A percentile compares a stretch with the other conserved stretches of the same genome.
These are phyloP conservation scores for Ridgeia piscesae DNA, from an alignment of 1,140 invertebrate genomes.

Conservation along the genomic window DNA sequence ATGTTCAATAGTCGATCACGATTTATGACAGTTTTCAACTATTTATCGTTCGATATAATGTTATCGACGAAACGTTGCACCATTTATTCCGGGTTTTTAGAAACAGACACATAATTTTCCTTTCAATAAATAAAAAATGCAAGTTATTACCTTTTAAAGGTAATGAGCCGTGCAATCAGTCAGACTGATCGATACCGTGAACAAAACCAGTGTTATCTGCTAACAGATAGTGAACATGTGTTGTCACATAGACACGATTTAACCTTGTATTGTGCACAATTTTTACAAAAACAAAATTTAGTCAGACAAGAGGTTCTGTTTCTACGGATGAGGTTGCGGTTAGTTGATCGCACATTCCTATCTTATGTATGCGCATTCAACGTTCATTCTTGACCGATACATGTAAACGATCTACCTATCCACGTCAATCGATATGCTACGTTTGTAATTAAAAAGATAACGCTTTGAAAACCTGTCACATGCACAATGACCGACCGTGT, in stretches of 20 bases:
- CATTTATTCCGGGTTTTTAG: neutral
- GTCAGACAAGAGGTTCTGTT: neutral
- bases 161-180: neutral
- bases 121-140: neutral
- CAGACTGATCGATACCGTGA: neutral
- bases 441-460: neutral
- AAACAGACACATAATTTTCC: neutral
- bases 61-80: too few species aligned
- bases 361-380: neutral
- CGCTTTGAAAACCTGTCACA: neutral
- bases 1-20: too few species aligned
- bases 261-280: neutral
- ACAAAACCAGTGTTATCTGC: neutral
- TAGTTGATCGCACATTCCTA: neutral
- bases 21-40: too few species aligned
- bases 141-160: neutral
- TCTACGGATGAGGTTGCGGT: neutral
- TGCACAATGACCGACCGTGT: neutral
- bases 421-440: neutral
- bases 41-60: too few species aligned
- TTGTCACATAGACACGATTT: neutral
- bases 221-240: neutral
- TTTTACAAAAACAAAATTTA: neutral
- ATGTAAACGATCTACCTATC: neutral
- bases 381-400: neutral